Evolutionary conservation across 1,140 invertebrate genomes (phyloP).

Genomic region (Drosophila oshimai): DNA sequence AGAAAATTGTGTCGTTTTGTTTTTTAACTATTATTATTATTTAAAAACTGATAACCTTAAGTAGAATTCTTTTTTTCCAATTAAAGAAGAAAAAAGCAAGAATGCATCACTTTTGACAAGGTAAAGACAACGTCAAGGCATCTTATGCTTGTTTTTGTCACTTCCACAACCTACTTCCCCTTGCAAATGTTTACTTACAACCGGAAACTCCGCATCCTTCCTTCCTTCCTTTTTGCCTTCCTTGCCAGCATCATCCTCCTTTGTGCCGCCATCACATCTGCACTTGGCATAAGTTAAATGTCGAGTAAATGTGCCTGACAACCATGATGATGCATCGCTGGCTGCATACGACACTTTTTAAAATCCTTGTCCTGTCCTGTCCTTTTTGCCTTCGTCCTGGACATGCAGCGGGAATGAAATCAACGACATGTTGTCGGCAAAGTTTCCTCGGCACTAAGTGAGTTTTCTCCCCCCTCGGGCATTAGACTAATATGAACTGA

Average conservation of each 20-base stretch:
- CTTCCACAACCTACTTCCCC: constrained; percentile 5
- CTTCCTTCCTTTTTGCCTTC: background rate
- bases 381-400: constrained; percentile 27
- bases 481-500: constrained; percentile 71
- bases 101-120: too few species aligned
- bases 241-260: too few species aligned
- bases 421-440: constrained; percentile 67
- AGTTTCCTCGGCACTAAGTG: constrained; percentile 60
- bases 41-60: too few species aligned
- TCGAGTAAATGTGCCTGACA: constrained; percentile 70
- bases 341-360: constrained; percentile 45
- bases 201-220: background rate
- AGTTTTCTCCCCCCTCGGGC: constrained; percentile 31
- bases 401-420: constrained; percentile 58
- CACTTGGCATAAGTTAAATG: constrained; percentile 75
- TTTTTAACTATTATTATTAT: background rate
- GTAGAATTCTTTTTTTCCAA: too few species aligned
- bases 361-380: constrained; percentile 33
- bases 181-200: too few species aligned
- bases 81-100: too few species aligned
- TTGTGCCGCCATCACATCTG: constrained; percentile 21
- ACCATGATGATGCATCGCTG: constrained; percentile 43
- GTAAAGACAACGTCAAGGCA: too few species aligned
- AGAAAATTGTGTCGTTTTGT: too few species aligned
- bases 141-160: background rate